Base-by-base conservation (phyloP, 2,888 invertebrate genomes). In the Helicoverpa assulta region DNA sequence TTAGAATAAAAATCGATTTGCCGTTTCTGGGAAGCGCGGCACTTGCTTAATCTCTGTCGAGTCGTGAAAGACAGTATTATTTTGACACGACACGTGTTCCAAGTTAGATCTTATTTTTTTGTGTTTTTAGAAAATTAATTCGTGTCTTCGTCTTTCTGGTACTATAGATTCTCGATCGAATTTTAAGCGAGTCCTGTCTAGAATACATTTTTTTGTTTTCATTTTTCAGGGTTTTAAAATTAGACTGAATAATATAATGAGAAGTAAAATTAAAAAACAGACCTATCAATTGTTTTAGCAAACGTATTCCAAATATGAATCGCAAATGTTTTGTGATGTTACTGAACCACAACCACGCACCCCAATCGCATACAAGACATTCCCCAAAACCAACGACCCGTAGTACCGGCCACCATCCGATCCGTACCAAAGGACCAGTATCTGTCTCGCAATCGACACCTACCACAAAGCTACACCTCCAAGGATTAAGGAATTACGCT, bases 31-130 rank as follows among this genome's bases (percentile, higher is more conserved):
- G 94, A 95, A 95, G 84, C 79, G 80, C 89, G 89, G 82, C 95
- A 95, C 95, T 95, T 94, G 94, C 91, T 91, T 94, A 94, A 94
- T 94, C 94, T 93, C 1, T 6, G n/a, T 47, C 47, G 89, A 90
- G 89, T 88, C 92, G 84, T 86, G 87, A 85, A 92, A 87, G 86
- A 84, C 85, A 86, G 89, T 88, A 92, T 92, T 93, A 93, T 92
- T 92, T 88, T 86, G 80, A 76, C 57, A 70, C 80, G 92, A 92
- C 95, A 95, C 95, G 94, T 95, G 95, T 93, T 91, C 76, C 75
- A 78, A 85, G 82, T 89, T 90, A 69, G 76, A 67, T 78, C 67
- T 78, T 78, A 19, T 80, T 84, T 87, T 87, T 88, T 89, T 83
- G 73, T 65, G 68, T 81, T 74, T 81, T 76, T 68, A 51, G 64